A percentile compares a stretch with the other conserved stretches of the same genome.
phyloP scores from a whole-genome alignment of 92 coral and sea anemone genomes.

The Diadumene lineata region DNA sequence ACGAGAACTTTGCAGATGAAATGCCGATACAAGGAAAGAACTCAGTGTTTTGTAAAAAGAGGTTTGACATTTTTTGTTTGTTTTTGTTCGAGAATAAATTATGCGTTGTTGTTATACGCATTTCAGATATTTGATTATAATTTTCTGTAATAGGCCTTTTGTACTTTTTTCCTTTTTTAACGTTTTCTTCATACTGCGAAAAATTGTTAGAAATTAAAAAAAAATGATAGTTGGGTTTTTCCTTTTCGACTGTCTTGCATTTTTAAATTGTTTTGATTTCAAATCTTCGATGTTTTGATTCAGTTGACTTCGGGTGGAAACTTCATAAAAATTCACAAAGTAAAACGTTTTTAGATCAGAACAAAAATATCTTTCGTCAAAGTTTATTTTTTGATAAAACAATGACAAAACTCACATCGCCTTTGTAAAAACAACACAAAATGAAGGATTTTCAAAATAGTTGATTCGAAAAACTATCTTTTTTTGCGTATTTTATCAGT shows the following conservation, averaged over 20 bases:
- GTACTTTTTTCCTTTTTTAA: too few species aligned
- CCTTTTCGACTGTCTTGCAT: not conserved
- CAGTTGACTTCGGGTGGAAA: slow-evolving; percentile 8
- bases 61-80: too few species aligned
- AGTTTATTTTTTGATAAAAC: not conserved
- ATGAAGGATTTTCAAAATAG: not conserved
- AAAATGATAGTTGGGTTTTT: not conserved
- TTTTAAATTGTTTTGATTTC: not conserved
- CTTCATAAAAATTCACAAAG: not conserved
- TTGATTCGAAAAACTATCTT: not conserved
- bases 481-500: not conserved
- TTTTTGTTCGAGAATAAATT: too few species aligned
- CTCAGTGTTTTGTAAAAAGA: too few species aligned
- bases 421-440: not conserved
- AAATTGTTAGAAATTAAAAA: too few species aligned
- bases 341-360: not conserved
- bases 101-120: too few species aligned
- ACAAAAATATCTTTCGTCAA: not conserved
- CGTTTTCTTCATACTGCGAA: too few species aligned
- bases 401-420: not conserved
- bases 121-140: too few species aligned
- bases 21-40: not conserved
- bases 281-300: slow-evolving; percentile 1
- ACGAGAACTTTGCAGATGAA: not conserved
- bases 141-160: too few species aligned